Evolutionary conservation across 2,113 vertebrate species (phyloP).

Genomic region (Tilapia sparmanii): DNA sequence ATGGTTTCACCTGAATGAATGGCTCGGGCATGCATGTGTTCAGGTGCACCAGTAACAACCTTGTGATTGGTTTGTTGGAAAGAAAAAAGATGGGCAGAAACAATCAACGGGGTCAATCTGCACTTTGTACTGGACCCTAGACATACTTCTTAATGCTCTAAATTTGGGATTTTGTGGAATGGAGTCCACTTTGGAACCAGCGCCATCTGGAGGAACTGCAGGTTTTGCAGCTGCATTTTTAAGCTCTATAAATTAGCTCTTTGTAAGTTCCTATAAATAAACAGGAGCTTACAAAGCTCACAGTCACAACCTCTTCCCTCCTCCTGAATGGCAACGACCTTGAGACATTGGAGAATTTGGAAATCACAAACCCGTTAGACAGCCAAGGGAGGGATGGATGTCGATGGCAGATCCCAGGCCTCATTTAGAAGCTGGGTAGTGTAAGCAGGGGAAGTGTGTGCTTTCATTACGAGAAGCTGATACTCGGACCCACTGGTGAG

Average conservation of each 20-base stretch:
- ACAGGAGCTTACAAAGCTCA: background rate
- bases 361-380: conserved; percentile 37
- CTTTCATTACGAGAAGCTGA: conserved; percentile 79
- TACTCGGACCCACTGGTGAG: conserved; percentile 76
- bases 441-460: conserved; percentile 5
- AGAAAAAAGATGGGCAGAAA: background rate
- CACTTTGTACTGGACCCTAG: background rate
- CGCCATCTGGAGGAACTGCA: background rate
- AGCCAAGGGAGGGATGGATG: conserved; percentile 45
- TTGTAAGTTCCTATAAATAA: background rate
- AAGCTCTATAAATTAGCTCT: background rate
- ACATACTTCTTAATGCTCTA: background rate
- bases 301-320: background rate
- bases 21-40: background rate
- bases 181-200: background rate
- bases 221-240: background rate
- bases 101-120: background rate
- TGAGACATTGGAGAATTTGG: conserved; percentile 36
- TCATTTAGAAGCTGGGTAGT: conserved; percentile 31
- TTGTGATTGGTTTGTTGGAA: background rate
- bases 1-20: background rate
- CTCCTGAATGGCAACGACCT: conserved; percentile 36
- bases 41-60: background rate
- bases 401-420: background rate
- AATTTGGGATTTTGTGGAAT: background rate